Evolutionary conservation across 2,113 vertebrate species (phyloP).

Genomic region (Setophaga coronata): DNA sequence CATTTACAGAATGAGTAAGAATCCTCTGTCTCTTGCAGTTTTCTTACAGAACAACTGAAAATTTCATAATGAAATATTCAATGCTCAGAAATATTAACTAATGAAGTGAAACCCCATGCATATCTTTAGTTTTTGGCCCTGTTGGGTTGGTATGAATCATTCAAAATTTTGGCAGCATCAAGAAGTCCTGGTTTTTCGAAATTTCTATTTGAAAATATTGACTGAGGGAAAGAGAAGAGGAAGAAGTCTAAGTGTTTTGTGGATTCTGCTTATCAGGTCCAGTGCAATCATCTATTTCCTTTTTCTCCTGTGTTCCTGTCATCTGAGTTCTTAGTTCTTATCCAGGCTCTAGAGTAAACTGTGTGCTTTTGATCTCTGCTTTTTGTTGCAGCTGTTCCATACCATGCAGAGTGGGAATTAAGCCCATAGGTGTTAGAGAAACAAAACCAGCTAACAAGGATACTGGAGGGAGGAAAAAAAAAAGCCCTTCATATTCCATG

Average conservation of each 20-base stretch:
- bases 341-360: not conserved
- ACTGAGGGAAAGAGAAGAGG: not conserved
- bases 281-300: not conserved
- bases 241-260: not conserved
- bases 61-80: not conserved
- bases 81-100: not conserved
- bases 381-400: not conserved
- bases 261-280: not conserved
- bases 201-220: not conserved
- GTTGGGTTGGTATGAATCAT: not conserved
- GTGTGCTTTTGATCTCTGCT: not conserved
- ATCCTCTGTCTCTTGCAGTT: not conserved
- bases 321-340: not conserved
- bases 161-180: not conserved
- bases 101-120: not conserved
- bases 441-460: not conserved
- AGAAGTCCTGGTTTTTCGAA: not conserved
- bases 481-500: not conserved
- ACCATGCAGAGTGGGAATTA: not conserved
- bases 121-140: not conserved
- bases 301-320: not conserved
- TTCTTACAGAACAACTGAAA: not conserved
- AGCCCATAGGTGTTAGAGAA: not conserved
- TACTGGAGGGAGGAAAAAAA: not conserved
- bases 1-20: not conserved